Base-by-base conservation (phyloP, 92 coral and sea anemone genomes). In the Siderastrea siderea region DNA sequence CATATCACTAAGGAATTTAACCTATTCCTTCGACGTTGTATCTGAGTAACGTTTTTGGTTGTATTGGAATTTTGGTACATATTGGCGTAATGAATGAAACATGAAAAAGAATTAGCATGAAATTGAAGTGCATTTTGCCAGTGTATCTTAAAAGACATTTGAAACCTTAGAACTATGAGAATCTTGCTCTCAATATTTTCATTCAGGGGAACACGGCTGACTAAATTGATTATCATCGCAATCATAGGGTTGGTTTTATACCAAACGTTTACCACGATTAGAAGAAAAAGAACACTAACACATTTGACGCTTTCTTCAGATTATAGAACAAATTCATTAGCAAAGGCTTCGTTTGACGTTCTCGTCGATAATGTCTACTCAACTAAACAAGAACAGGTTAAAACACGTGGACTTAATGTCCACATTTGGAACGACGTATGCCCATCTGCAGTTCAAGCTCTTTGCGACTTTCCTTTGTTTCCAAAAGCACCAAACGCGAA, bases 401-500 rank as follows among this genome's bases (percentile, higher is more conserved):
- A 4, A 15, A 15, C 7, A 51, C 3, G 45, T 43, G 95, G 95
- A 10, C 86, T 89, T 2, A 89, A 89, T 51, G 88, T 16, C 4
- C 94, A 91, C 49, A 48, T 81, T 3, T 94, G 96, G 96, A 7
- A 71, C 61, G 71, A 75, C 7, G 19, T 84, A 0, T 84, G 92
- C 26, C 64, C 78, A 9, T 46, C 84, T 45, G 59, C 87, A 8
- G 8, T 92, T 11, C 85, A 92, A 80, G 75, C 76, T 17, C 52
- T 94, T 5, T 80, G 93, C 38, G 74, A 90, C 16, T 71, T 88
- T 15, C 99, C 99, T 0, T 61, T 94, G 9, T 94, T 92, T 68
- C 96, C 99, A 7, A 90, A 77, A 46, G 89, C 92, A 2, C 97
- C 99, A 67, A 71, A 83, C 51, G 79, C 73, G 48, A 70, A 86